Evolutionary conservation across 2,797 vertebrate species (phyloP), one percentile per base, ranked within the genome.

Genomic region (Hoplostethus mediterraneus): DNA sequence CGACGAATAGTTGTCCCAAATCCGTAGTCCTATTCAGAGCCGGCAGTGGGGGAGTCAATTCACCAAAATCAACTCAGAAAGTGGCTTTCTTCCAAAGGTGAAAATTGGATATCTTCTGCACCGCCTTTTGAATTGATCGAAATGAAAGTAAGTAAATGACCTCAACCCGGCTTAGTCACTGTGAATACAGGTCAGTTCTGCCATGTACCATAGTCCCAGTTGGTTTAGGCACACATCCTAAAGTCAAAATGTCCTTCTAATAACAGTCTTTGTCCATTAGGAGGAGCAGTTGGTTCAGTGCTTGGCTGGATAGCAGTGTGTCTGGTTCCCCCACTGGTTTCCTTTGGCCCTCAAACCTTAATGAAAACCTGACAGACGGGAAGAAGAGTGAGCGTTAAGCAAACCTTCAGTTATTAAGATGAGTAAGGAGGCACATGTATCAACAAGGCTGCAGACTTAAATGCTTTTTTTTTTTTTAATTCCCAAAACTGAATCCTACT

Each of bases 291-390:
- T 5, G 2, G 28, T 31, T 13, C 73, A 17, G 40, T 14, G 2
- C 7, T 6, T 48, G 17, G 30, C 30, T 7, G 6, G 21, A 21
- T 3, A 1, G 6, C 5, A 13, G 33, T 2, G 28, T 38, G 36
- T 66, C 25, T 0, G 31, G 12, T 63, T 66, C 75, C 68, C 13
- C 25, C 33, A 51, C 33, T 14, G 21, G 30, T 3, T 47, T 6
- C 21, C 9, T 56, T 30, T 7, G 9, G n/a, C 71, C 67, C 16
- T 92, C 73, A 88, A 61, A 91, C 77, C 71, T 89, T 54, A 56
- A 94, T 83, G 33, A 57, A 63, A 13, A 93, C 90, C 92, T 94
- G 88, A 54, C 12, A 80, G 52, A 71, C 21, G 73, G 53, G 64
- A 64, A 69, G 31, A 67, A 45, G 60, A 76, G 17, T 63, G 33